Evolutionary conservation across 1,140 invertebrate genomes (phyloP).

Genomic region (Maniola jurtina): DNA sequence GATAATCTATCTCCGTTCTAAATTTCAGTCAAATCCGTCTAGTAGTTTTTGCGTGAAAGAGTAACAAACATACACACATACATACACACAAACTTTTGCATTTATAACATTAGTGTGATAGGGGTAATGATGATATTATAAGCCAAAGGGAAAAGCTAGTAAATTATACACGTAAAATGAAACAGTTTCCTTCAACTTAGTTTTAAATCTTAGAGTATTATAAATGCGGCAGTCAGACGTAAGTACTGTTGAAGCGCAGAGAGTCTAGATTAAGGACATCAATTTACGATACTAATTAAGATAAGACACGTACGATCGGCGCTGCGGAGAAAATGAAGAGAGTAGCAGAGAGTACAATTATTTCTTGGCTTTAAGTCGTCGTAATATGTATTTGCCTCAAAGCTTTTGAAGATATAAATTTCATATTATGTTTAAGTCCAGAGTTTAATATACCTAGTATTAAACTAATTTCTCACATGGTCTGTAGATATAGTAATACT

Average conservation of each 20-base stretch:
- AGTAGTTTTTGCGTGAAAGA: too few species aligned
- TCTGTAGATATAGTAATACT: too few species aligned
- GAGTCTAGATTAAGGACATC: constrained; percentile 33
- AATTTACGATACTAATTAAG: constrained; percentile 34
- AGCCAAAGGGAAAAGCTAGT: too few species aligned
- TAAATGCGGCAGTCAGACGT: constrained; percentile 16
- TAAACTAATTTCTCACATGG: too few species aligned
- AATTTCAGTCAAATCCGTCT: too few species aligned
- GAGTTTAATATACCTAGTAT: neutral
- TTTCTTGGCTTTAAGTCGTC: neutral
- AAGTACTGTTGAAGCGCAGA: constrained; percentile 26
- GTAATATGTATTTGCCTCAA: neutral
- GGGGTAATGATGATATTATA: too few species aligned
- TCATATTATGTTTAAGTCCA: neutral
- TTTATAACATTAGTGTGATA: too few species aligned
- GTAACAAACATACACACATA: neutral
- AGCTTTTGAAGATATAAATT: neutral
- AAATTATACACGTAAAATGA: neutral
- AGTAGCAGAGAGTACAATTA: constrained; percentile 4
- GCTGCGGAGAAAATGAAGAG: constrained; percentile 13
- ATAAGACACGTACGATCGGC: constrained; percentile 28
- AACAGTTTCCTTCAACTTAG: neutral
- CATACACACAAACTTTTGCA: neutral
- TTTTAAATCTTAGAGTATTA: constrained; percentile 17
- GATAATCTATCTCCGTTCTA: too few species aligned